Evolutionary conservation across 2,113 vertebrate species (phyloP).

Genomic region (Lepus timidus): DNA sequence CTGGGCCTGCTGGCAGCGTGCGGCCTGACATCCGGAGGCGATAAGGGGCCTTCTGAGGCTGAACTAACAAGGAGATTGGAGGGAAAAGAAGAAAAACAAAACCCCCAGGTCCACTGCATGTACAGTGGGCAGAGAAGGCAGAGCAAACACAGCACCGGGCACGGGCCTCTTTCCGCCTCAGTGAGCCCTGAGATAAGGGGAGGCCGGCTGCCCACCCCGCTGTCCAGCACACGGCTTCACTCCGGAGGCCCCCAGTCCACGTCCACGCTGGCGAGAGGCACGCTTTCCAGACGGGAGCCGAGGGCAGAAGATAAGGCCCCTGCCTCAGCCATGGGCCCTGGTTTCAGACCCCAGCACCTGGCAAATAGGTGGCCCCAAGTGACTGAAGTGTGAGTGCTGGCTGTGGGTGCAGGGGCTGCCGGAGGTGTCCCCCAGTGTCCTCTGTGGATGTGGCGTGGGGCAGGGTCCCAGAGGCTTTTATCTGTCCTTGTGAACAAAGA

Average conservation of each 20-base stretch:
- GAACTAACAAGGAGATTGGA: slow-evolving; percentile 80
- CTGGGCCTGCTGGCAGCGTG: slow-evolving; percentile 64
- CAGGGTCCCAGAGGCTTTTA: background rate
- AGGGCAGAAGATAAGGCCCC: slow-evolving; percentile 36
- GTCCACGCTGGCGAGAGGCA: background rate
- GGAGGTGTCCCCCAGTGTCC: background rate
- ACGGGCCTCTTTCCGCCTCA: slow-evolving; percentile 47
- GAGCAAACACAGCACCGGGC: slow-evolving; percentile 60
- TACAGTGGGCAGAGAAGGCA: slow-evolving; percentile 70
- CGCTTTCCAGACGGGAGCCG: background rate
- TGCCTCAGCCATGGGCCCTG: background rate
- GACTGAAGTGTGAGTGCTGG: background rate
- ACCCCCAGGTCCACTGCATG: slow-evolving; percentile 51
- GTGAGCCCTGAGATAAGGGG: slow-evolving; percentile 62
- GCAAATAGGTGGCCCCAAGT: fast-evolving
- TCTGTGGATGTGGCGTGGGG: background rate
- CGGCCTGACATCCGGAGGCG: slow-evolving; percentile 67
- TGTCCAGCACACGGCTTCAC: slow-evolving; percentile 55
- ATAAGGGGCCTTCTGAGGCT: slow-evolving; percentile 79
- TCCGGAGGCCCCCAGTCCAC: background rate
- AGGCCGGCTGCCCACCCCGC: background rate
- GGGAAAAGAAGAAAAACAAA: slow-evolving; percentile 70
- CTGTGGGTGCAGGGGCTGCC: background rate
- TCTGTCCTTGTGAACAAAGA: background rate
- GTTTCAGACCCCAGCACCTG: background rate